Evolutionary conservation across 1,140 invertebrate species (phyloP).

Genomic region (Chrysomallon squamiferum): DNA sequence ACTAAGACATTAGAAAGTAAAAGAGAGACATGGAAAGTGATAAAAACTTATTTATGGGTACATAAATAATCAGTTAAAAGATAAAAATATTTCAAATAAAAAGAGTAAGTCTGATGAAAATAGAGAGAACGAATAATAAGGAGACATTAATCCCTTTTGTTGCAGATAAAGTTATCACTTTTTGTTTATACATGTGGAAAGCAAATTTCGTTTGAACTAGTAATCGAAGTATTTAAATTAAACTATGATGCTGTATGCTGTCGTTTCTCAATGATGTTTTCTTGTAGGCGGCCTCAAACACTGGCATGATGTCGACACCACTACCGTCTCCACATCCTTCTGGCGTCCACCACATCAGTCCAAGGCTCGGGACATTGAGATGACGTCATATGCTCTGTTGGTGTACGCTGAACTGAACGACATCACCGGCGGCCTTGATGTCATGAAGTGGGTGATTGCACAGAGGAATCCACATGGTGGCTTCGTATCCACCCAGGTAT

Average conservation of each 20-base stretch:
- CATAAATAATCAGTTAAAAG: no score
- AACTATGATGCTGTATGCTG: no score
- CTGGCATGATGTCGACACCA: neutral
- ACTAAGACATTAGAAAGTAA: no score
- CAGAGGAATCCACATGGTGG: constrained; percentile 83
- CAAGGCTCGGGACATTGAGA: constrained; percentile 78
- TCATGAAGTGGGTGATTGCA: constrained; percentile 84
- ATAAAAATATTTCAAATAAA: no score
- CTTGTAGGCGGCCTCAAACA: neutral
- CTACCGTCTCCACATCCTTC: neutral
- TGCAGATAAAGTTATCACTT: no score
- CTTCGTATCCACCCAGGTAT: constrained; percentile 75
- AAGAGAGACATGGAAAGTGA: no score
- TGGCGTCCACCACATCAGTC: neutral
- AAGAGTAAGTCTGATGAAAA: no score
- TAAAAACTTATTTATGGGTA: no score
- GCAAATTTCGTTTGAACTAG: neutral
- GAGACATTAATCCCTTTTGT: neutral
- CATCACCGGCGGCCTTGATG: constrained; percentile 69
- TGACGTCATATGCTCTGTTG: constrained; percentile 83
- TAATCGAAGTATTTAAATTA: no score
- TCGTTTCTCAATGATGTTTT: no score
- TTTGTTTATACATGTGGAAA: no score
- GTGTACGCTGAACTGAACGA: constrained; percentile 63
- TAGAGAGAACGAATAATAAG: neutral